Base-by-base conservation (phyloP, 92 coral and sea anemone species). In the Hydrozoanthus gracilis region DNA sequence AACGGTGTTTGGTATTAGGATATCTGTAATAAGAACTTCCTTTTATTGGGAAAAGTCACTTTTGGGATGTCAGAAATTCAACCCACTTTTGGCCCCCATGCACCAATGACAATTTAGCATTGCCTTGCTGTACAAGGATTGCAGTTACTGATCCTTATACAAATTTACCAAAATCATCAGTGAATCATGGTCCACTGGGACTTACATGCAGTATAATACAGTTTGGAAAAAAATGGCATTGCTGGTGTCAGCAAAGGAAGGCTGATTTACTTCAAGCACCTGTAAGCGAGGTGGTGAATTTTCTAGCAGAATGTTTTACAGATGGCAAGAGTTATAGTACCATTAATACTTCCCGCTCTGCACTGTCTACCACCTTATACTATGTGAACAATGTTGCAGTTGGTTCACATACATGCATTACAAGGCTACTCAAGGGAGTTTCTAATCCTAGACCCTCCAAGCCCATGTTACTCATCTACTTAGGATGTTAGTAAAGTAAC, bases 401-500 rank as follows among this genome's bases (percentile, higher is more conserved):
- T 76, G 87, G 92, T 14, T 65, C 92, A 8, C 95, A 87, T 62
- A 91, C 91, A 16, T 87, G 89, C 13, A 67, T 89, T 20, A 61
- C 71, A 47, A 82, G 91, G 56, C 89, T 87, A 3, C 87, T 89
- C 4, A 87, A 92, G 70, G 91, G 92, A 87, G 62, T 89, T 60
- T 89, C 76, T 44, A 15, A 86, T 58, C 76, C 64, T 9, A 66
- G 88, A n/a, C 1, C 4, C 86, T 51, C 92, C 90, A 62, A 17
- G 20, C 78, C 91, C 95, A 7, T 74, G 92, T 49, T 89, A 89
- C 65, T 61, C 87, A 3, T 16, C 89, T 4, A 92, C 92, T 8
- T 90, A 89, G 91, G 92, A 89, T 87, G 91, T 92, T 61, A 6
- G 89, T 13, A 84, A 87, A 61, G 95, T 92, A 5, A 89, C 92